Conservation (phyloP, 2,888 invertebrate species). For the Aporophyla lueneburgensis region DNA sequence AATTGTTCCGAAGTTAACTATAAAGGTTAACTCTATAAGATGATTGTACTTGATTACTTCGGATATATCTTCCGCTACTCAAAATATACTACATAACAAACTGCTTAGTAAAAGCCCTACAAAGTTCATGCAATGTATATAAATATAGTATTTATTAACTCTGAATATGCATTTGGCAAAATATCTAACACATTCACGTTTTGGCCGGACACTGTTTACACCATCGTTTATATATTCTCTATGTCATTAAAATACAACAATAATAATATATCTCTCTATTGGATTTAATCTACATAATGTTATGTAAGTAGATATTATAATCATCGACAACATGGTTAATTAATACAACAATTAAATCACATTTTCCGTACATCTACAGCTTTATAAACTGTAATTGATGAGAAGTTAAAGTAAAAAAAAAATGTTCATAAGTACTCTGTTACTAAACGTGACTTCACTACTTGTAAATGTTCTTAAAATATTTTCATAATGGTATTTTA, state of each 20-base stretch:
- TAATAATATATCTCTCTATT: conserved; percentile 87
- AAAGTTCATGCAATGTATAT: conserved; percentile 81
- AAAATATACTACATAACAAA: conserved; percentile 73
- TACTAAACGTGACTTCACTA: conserved; percentile 82
- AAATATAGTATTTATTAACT: conserved; percentile 76
- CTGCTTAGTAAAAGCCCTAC: conserved; percentile 79
- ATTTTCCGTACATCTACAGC: conserved; percentile 85
- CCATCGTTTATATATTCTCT: conserved; percentile 83
- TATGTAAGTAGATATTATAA: conserved; percentile 84
- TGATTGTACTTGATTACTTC: conserved; percentile 86
- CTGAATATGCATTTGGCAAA: conserved; percentile 83
- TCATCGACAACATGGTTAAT: conserved; percentile 85
- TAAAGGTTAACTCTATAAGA: conserved; percentile 75
- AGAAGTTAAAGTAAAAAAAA: conserved; percentile 75
- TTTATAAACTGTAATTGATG: conserved; percentile 80
- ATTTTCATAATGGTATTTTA: conserved; percentile 80
- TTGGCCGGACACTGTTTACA: conserved; percentile 88
- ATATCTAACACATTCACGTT: conserved; percentile 84
- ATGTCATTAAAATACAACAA: conserved; percentile 88
- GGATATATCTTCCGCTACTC: conserved; percentile 75
- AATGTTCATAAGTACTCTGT: conserved; percentile 86
- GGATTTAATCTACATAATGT: conserved; percentile 85
- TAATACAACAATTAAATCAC: conserved; percentile 90
- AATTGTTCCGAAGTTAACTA: conserved; percentile 78
- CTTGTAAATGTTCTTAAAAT: conserved; percentile 90